Conservation (phyloP, 2,797 vertebrate genomes). For the Hoplostethus mediterraneus region DNA sequence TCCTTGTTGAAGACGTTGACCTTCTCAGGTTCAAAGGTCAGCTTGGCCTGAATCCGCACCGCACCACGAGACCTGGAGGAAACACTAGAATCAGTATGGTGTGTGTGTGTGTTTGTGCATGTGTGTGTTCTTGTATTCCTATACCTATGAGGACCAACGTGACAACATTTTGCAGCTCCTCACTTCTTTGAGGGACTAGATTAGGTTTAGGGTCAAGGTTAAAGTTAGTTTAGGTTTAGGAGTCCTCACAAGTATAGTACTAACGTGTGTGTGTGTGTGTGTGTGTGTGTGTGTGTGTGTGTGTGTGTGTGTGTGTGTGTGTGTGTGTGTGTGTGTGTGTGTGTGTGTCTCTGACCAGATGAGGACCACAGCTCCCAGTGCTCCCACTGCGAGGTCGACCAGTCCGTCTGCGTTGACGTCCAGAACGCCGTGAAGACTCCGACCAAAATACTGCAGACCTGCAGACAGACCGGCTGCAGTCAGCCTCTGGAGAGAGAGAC, state of each 20-base stretch:
- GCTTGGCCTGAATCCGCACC: slow-evolving; percentile 85
- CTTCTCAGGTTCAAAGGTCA: slow-evolving; percentile 91
- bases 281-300: background rate
- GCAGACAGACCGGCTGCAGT: slow-evolving; percentile 78
- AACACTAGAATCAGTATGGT: background rate
- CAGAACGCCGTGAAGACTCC: slow-evolving; percentile 91
- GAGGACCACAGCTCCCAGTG: slow-evolving; percentile 89
- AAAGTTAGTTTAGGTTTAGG: no score
- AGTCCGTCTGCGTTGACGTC: slow-evolving; percentile 91
- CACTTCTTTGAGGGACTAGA: no score
- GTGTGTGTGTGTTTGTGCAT: background rate
- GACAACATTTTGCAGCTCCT: no score
- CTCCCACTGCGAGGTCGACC: slow-evolving; percentile 90
- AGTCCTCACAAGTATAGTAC: no score
- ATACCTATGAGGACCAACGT: background rate
- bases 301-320: background rate
- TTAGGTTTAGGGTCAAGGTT: no score
- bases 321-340: background rate
- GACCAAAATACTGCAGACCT: slow-evolving; percentile 91
- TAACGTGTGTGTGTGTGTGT: no score
- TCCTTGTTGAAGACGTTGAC: slow-evolving; percentile 95
- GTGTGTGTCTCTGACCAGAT: slow-evolving; percentile 85
- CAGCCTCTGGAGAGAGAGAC: slow-evolving; percentile 83
- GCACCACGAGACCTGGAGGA: slow-evolving; percentile 90
- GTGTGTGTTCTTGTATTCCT: background rate